Percentiles rank a stretch among this genome's conserved stretches.
Conservation (phyloP, 2,113 vertebrate species). For the Myocastor coypus region DNA sequence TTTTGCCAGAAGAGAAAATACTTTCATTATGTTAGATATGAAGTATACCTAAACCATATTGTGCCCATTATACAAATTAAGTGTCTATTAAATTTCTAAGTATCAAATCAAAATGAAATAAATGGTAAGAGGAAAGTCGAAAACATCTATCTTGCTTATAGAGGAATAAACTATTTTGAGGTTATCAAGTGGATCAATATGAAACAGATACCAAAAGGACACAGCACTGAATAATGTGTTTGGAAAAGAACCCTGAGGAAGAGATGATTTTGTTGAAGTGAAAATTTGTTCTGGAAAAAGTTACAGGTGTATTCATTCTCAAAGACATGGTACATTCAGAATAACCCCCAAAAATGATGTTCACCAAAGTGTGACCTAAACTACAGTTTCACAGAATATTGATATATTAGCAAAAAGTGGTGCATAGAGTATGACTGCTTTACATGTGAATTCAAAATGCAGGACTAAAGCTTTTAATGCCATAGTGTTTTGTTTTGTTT, state of each 20-base stretch:
- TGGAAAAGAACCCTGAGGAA: background rate
- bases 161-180: background rate
- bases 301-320: background rate
- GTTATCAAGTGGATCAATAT: fast-evolving
- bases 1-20: background rate
- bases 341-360: background rate
- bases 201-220: background rate
- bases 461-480: background rate
- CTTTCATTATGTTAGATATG: background rate
- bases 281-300: background rate
- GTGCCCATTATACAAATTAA: background rate
- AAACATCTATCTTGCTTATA: background rate
- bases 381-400: background rate
- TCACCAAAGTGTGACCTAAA: background rate
- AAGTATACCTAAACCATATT: background rate
- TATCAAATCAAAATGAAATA: background rate
- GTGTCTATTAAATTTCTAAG: background rate
- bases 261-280: no score
- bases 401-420: background rate
- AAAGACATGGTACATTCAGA: background rate
- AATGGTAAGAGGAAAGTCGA: background rate
- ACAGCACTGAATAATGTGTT: background rate
- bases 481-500: no score
- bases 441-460: background rate
- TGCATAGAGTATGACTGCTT: background rate